Evolutionary conservation across 2,113 vertebrate genomes (phyloP).

Genomic region (Ceratotherium simum): DNA sequence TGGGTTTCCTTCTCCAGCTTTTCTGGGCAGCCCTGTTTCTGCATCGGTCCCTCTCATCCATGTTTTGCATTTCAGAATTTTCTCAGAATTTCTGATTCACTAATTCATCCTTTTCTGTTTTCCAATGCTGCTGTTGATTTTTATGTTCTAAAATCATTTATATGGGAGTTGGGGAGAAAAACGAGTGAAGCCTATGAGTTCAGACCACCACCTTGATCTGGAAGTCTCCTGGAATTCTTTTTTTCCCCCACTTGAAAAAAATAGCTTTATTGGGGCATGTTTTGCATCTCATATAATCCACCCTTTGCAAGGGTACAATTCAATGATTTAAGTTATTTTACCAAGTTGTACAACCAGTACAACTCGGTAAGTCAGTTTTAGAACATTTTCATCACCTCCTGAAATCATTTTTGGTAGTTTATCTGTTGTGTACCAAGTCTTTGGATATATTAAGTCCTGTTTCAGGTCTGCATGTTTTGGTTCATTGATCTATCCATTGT

Average conservation of each 20-base stretch:
- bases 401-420: fast-evolving
- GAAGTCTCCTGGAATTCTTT: neutral
- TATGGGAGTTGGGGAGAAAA: too few species aligned
- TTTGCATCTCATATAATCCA: fast-evolving
- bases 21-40: neutral
- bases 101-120: fast-evolving
- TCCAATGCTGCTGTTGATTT: fast-evolving
- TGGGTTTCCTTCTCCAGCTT: fast-evolving
- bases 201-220: too few species aligned
- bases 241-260: neutral
- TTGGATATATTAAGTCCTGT: fast-evolving
- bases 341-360: fast-evolving
- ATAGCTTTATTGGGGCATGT: neutral
- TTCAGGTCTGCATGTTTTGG: fast-evolving
- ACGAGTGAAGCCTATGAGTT: fast-evolving
- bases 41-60: fast-evolving
- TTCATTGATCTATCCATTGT: fast-evolving
- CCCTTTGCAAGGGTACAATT: neutral
- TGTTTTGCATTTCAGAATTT: fast-evolving
- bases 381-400: fast-evolving
- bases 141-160: neutral
- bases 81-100: neutral
- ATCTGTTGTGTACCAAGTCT: fast-evolving
- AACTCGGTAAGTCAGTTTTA: neutral
- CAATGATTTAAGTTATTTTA: fast-evolving